Evolutionary conservation across 2,113 vertebrate genomes (phyloP).

Genomic region (Camelus bactrianus): DNA sequence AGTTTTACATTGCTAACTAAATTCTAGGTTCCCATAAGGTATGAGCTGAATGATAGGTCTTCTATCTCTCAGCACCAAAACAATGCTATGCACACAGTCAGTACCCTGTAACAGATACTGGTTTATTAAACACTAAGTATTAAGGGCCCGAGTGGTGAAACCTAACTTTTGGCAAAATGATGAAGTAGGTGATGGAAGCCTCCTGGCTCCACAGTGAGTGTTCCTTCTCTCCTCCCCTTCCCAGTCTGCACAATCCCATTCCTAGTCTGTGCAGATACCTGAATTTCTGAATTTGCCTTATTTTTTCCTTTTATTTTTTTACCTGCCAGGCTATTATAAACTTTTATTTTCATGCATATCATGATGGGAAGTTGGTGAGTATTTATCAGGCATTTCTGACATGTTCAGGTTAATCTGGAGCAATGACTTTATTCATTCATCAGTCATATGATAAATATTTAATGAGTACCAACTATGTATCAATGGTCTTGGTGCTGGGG

Average conservation of each 20-base stretch:
- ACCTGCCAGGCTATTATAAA: background rate
- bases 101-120: background rate
- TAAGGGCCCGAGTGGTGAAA: background rate
- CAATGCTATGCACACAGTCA: background rate
- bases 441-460: background rate
- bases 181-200: background rate
- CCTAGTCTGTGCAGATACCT: background rate
- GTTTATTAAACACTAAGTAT: background rate
- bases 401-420: background rate
- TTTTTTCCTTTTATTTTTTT: constrained; percentile 16
- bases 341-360: background rate
- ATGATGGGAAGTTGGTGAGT: background rate
- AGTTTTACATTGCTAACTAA: background rate
- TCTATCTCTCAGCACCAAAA: background rate
- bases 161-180: background rate
- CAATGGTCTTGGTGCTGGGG: background rate
- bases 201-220: background rate
- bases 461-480: background rate
- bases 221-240: background rate
- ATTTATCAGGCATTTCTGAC: background rate
- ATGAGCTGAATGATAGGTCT: background rate
- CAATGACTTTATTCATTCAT: background rate
- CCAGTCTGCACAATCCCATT: background rate
- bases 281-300: background rate
- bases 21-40: background rate